Base-by-base conservation (phyloP, 2,888 invertebrate species). In the Polietes domitor region DNA sequence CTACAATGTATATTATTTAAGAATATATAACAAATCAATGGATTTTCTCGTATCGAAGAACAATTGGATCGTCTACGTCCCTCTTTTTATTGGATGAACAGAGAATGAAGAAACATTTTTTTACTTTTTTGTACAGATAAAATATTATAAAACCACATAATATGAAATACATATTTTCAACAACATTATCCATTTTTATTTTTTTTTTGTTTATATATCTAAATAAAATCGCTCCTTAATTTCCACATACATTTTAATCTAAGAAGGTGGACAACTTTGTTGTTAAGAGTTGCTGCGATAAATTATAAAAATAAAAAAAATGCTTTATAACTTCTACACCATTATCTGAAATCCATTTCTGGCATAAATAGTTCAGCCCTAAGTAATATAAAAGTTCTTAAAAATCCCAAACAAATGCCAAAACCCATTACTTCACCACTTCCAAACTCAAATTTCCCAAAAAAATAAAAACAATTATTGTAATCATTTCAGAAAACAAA, bases 1-100 rank as follows among this genome's bases (percentile, higher is more conserved):
- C 15, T 61, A 61, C 28, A 61, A 61, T 61, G 61, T 61, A 28
- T 61, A 28, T 61, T 61, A 61, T 61, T 61, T 61, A 61, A 61
- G 61, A 61, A 61, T 61, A 61, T 61, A 61, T 61, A 28, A 61
- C 61, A 61, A 61, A 61, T 26, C 28, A 61, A 61, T 61, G 61
- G 61, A 61, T 61, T 28, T 61, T 61, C 61, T 61, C 61, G 61
- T 61, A 61, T 61, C 61, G 28, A 28, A 61, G 28, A 61, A 26
- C 28, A 61, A 61, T 61, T 61, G 61, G 61, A 61, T 61, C 61
- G 61, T 12, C 61, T 24, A 28, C 61, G 24, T 61, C 61, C 61
- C 61, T n/a, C 47, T 61, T 61, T 61, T 61, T 61, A 61, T 61
- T 61, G 61, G 61, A 61, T 15, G 28, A 61, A 61, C 47, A 47